Base-by-base conservation (phyloP, 2,888 invertebrate species). In the Nemotelus pantherinus region DNA sequence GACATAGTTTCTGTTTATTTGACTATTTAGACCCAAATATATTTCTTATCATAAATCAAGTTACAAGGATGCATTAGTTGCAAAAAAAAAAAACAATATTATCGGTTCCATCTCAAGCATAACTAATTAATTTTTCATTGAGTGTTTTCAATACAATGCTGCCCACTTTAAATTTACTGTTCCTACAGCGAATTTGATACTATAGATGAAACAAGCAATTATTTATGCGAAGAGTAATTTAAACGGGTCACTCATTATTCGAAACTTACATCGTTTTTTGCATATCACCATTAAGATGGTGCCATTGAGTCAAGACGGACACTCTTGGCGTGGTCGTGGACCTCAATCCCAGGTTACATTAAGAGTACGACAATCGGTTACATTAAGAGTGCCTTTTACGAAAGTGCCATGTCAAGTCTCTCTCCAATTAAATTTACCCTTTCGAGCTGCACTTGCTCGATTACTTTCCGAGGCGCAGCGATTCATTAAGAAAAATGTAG, bases 401-500 rank as follows among this genome's bases (percentile, higher is more conserved):
- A 47, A 70, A 55, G 70, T 70, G 70, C 70, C 70, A 70, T 70
- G 70, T 70, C 70, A 70, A 70, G 70, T 55, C 55, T 53, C 70
- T 53, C 70, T 70, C 70, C 70, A 70, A 70, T 70, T 70, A 70
- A 70, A 70, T 70, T 70, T 70, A 70, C 70, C 70, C 70, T 70
- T 70, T 55, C 70, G 43, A 70, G 55, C 43, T 53, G 70, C 70
- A 70, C 70, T 70, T 53, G 70, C 53, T 70, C 70, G 70, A 70
- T 70, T 70, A 70, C 70, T 70, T 44, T 55, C 70, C 53, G 70
- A 7, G 43, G 70, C 53, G 53, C 25, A 55, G 70, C 70, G 74
- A 60, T 63, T 74, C 63, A 74, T 74, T 74, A 74, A 60, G 63
- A 41, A 60, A 63, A 74, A 63, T 74, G 74, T 48, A 74, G 48